These are phyloP conservation scores for Python bivittatus DNA, from an alignment of 2,113 vertebrate genomes.

Conservation along the genomic window DNA sequence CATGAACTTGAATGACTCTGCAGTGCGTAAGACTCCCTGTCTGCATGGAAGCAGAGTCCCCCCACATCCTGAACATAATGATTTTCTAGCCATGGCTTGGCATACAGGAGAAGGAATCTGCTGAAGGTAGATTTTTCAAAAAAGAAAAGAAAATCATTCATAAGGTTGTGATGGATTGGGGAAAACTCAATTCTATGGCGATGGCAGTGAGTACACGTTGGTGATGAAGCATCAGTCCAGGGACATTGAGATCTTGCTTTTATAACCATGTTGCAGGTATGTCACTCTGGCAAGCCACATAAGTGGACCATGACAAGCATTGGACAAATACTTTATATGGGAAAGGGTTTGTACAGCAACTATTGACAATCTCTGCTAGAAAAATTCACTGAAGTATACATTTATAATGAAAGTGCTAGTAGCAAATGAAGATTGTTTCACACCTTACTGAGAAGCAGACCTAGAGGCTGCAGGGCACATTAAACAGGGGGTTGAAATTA, in stretches of 20 bases:
- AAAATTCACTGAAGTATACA: not conserved
- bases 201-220: not conserved
- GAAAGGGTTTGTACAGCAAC: not conserved
- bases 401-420: not conserved
- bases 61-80: not conserved
- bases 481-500: not conserved
- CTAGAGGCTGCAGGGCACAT: no score
- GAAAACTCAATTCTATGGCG: not conserved
- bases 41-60: not conserved
- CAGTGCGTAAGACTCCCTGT: not conserved
- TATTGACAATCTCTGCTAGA: not conserved
- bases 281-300: not conserved
- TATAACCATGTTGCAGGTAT: not conserved
- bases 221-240: not conserved
- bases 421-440: not conserved
- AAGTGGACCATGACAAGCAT: not conserved
- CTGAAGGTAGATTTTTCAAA: slow-evolving; percentile 14
- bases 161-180: not conserved
- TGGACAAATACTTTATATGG: not conserved
- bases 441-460: not conserved
- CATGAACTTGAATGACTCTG: slow-evolving; percentile 41
- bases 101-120: slow-evolving; percentile 15
- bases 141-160: slow-evolving; percentile 1
- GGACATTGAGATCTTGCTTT: not conserved
- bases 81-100: not conserved